Percentiles rank a stretch among this genome's conserved stretches.
phyloP scores from a whole-genome alignment of 2,888 invertebrate genomes.

The Melanotus villosus region DNA sequence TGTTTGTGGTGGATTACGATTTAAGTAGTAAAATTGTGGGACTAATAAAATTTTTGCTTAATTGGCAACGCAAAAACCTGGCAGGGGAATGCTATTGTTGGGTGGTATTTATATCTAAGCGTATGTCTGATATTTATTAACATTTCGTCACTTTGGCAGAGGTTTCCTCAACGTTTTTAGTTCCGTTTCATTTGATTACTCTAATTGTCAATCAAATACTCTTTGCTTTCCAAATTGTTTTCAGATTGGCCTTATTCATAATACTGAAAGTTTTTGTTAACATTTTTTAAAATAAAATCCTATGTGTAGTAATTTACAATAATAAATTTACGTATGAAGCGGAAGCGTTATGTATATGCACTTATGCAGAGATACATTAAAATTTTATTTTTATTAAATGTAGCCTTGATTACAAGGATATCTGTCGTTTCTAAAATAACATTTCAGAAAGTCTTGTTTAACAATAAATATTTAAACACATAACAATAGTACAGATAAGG shows the following conservation, averaged over 20 bases:
- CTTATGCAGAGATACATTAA: too few relatives aligned
- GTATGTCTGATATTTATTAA: constrained; percentile 30
- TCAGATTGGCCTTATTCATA: not conserved
- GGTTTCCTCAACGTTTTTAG: constrained; percentile 16
- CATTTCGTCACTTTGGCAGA: constrained; percentile 22
- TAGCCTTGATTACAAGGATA: too few relatives aligned
- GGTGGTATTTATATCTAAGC: constrained; percentile 28
- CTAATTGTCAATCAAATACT: not conserved
- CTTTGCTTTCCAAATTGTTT: not conserved
- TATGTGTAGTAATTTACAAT: too few relatives aligned
- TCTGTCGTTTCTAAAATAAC: too few relatives aligned
- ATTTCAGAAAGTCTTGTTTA: too few relatives aligned
- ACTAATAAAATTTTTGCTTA: constrained; percentile 25
- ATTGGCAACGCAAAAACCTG: constrained; percentile 18
- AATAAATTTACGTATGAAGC: too few relatives aligned
- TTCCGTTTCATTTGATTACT: constrained; percentile 3
- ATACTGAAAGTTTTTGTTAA: too few relatives aligned
- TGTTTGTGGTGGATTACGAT: constrained; percentile 12
- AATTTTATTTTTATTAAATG: too few relatives aligned
- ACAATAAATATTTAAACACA: too few relatives aligned
- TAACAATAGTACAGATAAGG: too few relatives aligned
- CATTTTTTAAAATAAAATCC: too few relatives aligned
- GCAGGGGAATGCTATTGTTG: constrained; percentile 24
- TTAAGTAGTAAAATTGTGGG: constrained; percentile 15
- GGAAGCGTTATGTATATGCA: too few relatives aligned